Evolutionary conservation across 2,888 invertebrate genomes (phyloP), one percentile per base, ranked within the genome.

Genomic region (Agriopis marginaria): DNA sequence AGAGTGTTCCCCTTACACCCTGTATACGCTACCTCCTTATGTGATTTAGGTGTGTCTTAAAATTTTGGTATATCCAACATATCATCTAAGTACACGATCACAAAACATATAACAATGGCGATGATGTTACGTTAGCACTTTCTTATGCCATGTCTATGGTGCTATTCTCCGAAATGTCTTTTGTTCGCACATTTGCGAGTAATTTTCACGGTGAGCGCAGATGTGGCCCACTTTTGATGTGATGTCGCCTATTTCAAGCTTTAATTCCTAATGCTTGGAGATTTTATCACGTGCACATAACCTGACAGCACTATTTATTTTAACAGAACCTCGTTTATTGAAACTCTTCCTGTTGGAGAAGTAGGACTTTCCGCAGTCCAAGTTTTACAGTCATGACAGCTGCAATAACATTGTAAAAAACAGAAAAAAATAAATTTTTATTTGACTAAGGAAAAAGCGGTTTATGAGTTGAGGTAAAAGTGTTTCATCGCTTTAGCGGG

Each of bases 151-250:
- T 63, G 70, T 75, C 69, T 66, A 78, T 77, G 77, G 76, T 72
- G 76, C 73, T 73, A 76, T 82, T 79, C 76, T 67, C 68, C 59
- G 58, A 70, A 77, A 77, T 73, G 58, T 58, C 73, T 76, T 75
- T 81, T 77, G 72, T 80, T 76, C 69, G 63, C 76, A 77, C 75
- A 75, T 79, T 79, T 80, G 72, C 75, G 67, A 73, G 77, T 78
- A 75, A 81, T 80, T 77, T 80, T 67, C 68, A 47, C 58, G 71
- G 73, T 66, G 45, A 68, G 53, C 61, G 66, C 82, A 81, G 78
- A 78, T 82, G 80, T 74, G 76, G 60, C 75, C 74, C 75, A 69
- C 58, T 60, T 54, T 79, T 83, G 83, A 81, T 77, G 83, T 79
- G 79, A 75, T 76, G 71, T 53, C 71, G 66, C 62, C 73, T 69